Conservation (phyloP, 2,888 invertebrate genomes). For the Parapristionchus giblindavisi region DNA sequence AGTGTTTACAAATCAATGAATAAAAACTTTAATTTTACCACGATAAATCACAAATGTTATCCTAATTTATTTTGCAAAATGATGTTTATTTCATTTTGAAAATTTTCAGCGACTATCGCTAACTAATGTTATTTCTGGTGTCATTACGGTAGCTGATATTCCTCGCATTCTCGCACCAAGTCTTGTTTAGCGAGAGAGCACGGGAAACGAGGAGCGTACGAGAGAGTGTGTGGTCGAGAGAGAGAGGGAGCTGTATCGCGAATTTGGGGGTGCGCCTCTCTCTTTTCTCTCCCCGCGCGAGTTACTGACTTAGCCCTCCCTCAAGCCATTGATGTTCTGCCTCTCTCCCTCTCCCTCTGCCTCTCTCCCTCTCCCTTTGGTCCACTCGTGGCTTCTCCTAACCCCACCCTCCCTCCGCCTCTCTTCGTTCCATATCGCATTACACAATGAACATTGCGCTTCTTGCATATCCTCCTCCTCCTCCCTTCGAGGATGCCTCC, state of each 20-base stretch:
- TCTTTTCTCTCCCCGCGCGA: background rate
- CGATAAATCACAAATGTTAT: no score
- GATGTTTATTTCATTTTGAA: no score
- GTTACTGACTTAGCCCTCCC: no score
- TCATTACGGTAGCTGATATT: no score
- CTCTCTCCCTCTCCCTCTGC: background rate
- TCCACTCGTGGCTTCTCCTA: constrained; percentile 4
- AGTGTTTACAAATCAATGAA: no score
- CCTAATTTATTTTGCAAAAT: no score
- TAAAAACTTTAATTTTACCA: no score
- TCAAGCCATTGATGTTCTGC: no score
- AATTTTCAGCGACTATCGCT: no score
- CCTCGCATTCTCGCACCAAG: background rate
- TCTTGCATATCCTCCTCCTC: constrained; percentile 17
- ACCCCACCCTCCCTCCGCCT: background rate
- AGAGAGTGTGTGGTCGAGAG: constrained; percentile 9
- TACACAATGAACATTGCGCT: no score
- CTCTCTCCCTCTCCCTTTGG: background rate
- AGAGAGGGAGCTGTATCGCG: constrained; percentile 12
- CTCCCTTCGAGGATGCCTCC: constrained; percentile 1
- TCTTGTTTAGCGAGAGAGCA: constrained; percentile 15
- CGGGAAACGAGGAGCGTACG: background rate
- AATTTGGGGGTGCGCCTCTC: constrained; percentile 5
- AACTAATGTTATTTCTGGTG: no score
- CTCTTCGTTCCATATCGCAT: constrained; percentile 14